These are phyloP conservation scores for Caenorhabditis wallacei DNA, from an alignment of 2,888 invertebrate species.

Conservation along the genomic window DNA sequence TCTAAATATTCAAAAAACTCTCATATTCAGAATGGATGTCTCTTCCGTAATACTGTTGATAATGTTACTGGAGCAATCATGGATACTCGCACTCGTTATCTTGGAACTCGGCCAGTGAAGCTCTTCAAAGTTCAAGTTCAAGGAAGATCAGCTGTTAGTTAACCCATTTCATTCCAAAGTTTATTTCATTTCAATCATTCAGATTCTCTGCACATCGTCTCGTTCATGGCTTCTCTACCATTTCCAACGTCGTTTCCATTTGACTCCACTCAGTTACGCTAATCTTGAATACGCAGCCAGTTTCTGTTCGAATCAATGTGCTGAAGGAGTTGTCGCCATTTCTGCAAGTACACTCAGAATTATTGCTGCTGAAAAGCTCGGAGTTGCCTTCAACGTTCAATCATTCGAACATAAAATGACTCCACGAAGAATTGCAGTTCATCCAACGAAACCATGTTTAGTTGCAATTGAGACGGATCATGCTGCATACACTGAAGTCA, in stretches of 20 bases:
- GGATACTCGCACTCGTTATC: conserved; percentile 96
- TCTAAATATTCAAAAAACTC: too few species aligned
- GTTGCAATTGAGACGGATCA: conserved; percentile 97
- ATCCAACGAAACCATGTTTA: conserved; percentile 92
- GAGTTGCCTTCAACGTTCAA: conserved; percentile 96
- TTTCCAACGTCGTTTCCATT: conserved; percentile 91
- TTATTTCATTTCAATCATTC: too few species aligned
- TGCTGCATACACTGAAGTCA: conserved; percentile 97
- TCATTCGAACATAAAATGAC: conserved; percentile 95
- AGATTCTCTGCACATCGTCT: conserved; percentile 95
- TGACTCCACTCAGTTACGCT: conserved; percentile 88
- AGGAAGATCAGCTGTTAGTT: conserved; percentile 92
- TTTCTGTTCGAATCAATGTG: conserved; percentile 96
- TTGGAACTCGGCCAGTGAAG: conserved; percentile 96
- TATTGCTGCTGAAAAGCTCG: conserved; percentile 96
- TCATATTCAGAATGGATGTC: conserved; percentile 51
- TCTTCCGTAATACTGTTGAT: conserved; percentile 94
- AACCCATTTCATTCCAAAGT: too few species aligned
- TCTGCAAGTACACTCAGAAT: conserved; percentile 96
- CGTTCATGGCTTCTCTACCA: conserved; percentile 98
- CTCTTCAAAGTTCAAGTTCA: conserved; percentile 96
- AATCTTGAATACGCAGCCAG: conserved; percentile 97
- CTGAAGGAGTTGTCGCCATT: conserved; percentile 99
- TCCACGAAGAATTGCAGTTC: conserved; percentile 90
- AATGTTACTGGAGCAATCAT: conserved; percentile 96